Conservation (phyloP, 92 coral and sea anemone genomes). For the Metridium senile region DNA sequence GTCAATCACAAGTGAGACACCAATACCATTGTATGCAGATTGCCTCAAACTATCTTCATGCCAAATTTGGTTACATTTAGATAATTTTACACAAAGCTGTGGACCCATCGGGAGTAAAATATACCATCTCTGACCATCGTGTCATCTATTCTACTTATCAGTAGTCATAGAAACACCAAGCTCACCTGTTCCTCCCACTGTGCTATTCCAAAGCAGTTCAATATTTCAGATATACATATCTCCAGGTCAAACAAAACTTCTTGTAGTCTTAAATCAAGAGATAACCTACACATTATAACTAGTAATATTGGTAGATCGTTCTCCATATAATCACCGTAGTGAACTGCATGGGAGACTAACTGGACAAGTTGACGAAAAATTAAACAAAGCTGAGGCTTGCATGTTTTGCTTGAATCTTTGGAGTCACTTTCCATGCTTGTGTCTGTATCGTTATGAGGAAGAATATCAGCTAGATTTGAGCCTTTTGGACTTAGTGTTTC, state of each 20-base stretch:
- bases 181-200: conserved; percentile 90
- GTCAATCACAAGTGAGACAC: no score
- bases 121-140: not conserved
- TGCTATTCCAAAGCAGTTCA: conserved; percentile 65
- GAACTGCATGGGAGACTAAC: conserved; percentile 76
- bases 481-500: conserved; percentile 30
- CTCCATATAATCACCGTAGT: conserved; percentile 56
- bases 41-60: no score
- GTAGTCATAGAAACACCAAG: not conserved
- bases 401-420: not conserved
- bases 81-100: no score
- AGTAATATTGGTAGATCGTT: conserved; percentile 59
- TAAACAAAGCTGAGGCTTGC: conserved; percentile 7
- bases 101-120: no score
- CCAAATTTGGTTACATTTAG: no score
- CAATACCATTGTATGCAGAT: no score
- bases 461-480: conserved; percentile 20
- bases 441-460: not conserved
- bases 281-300: conserved; percentile 67
- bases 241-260: conserved; percentile 74
- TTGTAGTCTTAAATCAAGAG: conserved; percentile 81
- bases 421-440: not conserved
- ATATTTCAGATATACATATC: conserved; percentile 73
- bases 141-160: not conserved
- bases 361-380: conserved; percentile 62